Percentiles rank a stretch among this genome's conserved stretches.
Evolutionary conservation across 2,888 invertebrate genomes (phyloP).

Genomic region (Ectemnius continuus): DNA sequence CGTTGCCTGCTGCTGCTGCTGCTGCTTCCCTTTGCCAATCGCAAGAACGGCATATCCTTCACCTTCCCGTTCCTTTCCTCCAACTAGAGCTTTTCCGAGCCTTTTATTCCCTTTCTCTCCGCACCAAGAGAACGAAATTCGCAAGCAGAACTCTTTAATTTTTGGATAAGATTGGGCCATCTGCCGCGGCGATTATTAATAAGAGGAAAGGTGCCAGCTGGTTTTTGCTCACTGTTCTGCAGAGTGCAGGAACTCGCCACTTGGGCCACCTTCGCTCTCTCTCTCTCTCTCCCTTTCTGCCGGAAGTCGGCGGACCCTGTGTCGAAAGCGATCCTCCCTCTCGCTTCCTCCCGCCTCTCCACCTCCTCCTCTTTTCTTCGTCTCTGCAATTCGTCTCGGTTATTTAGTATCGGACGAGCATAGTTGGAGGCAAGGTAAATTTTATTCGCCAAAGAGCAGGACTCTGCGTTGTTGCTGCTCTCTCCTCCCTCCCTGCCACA

Average conservation of each 20-base stretch:
- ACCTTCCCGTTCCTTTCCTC: not conserved
- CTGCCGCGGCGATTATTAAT: conserved; percentile 50
- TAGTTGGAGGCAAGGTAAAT: too few species aligned
- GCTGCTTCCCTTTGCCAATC: conserved; percentile 31
- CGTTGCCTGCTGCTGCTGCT: too few species aligned
- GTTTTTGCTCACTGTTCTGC: conserved; percentile 2
- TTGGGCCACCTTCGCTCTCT: conserved; percentile 14
- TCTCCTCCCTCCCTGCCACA: too few species aligned
- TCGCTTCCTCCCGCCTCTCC: conserved; percentile 4
- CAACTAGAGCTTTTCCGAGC: not conserved
- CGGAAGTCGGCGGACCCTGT: conserved; percentile 45
- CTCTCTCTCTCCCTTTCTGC: conserved; percentile 16
- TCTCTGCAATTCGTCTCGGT: too few species aligned
- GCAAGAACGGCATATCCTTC: not conserved
- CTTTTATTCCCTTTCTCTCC: not conserved
- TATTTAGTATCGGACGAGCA: too few species aligned
- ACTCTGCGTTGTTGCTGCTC: not conserved
- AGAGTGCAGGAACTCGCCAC: conserved; percentile 50
- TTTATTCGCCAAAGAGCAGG: too few species aligned
- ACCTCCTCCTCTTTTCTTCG: conserved; percentile 5
- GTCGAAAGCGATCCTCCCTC: conserved; percentile 35
- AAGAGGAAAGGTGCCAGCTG: conserved; percentile 51
- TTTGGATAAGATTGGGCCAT: conserved; percentile 13
- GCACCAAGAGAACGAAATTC: not conserved
- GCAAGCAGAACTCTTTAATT: not conserved